These are phyloP conservation scores for Thamnophis sirtalis DNA, from an alignment of 2,113 vertebrate genomes.

Conservation along the genomic window DNA sequence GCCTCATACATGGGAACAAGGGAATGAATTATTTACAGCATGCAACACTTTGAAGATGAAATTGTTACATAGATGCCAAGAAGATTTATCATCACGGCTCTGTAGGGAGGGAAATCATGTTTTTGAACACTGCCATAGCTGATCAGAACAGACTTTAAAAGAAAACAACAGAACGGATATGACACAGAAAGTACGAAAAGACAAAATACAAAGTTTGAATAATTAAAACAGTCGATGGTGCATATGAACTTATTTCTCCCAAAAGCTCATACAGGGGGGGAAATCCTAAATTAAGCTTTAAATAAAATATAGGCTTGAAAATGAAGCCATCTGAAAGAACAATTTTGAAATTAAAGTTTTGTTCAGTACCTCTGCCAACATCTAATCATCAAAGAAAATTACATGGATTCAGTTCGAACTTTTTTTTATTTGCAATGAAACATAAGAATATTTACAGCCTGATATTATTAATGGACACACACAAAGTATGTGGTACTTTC, in stretches of 20 bases:
- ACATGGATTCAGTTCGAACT: neutral
- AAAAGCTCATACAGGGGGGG: neutral
- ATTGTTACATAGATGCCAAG: neutral
- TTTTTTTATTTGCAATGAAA: neutral
- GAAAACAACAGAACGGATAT: neutral
- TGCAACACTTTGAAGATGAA: neutral
- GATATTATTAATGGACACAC: neutral
- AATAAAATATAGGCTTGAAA: neutral
- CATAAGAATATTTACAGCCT: neutral
- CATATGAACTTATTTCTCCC: neutral
- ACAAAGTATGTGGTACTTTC: neutral
- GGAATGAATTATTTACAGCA: conserved; percentile 28
- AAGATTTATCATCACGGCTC: neutral
- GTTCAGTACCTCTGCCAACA: neutral
- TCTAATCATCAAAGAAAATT: neutral
- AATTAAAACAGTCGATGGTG: neutral
- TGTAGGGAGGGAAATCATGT: conserved; percentile 5
- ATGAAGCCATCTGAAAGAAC: neutral
- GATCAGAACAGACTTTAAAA: neutral
- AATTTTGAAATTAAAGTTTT: neutral
- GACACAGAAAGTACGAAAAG: neutral
- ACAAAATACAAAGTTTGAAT: conserved; percentile 9
- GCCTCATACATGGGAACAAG: neutral
- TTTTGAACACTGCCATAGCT: conserved; percentile 1
- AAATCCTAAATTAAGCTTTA: neutral